phyloP scores from a whole-genome alignment of 1,140 invertebrate genomes.

The Ylistrum balloti region DNA sequence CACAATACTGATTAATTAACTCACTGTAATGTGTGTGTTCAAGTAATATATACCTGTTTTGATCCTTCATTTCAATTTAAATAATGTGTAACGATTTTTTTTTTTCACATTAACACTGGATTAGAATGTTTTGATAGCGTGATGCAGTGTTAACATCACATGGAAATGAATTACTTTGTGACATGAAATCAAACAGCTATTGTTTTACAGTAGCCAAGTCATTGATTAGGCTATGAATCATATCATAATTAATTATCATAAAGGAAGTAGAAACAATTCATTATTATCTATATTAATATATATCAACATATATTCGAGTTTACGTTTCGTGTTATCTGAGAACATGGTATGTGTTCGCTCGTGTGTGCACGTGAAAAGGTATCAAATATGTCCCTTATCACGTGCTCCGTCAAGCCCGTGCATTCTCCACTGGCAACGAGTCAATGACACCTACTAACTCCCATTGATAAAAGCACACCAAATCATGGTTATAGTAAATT shows the following conservation, averaged over 20 bases:
- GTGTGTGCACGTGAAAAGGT: background rate
- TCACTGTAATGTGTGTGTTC: too few relatives aligned
- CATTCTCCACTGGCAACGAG: background rate
- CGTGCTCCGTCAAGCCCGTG: conserved; percentile 18
- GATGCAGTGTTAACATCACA: background rate
- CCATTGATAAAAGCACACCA: conserved; percentile 14
- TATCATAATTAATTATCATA: background rate
- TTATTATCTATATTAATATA: too few relatives aligned
- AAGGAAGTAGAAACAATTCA: too few relatives aligned
- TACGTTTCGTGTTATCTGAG: background rate
- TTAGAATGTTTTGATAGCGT: background rate
- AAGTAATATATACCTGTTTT: background rate
- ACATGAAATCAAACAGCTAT: background rate
- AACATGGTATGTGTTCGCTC: background rate
- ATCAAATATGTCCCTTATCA: conserved; percentile 28
- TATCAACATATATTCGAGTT: background rate
- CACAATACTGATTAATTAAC: too few relatives aligned
- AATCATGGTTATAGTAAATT: conserved; percentile 30
- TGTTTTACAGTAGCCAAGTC: background rate
- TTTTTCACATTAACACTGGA: background rate
- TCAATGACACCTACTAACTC: conserved; percentile 16
- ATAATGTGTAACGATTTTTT: background rate
- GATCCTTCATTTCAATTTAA: background rate
- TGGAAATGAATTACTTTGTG: background rate
- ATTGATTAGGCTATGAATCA: too few relatives aligned